phyloP scores from a whole-genome alignment of 2,888 invertebrate genomes.

The Hirtodrosophila histrioides region DNA sequence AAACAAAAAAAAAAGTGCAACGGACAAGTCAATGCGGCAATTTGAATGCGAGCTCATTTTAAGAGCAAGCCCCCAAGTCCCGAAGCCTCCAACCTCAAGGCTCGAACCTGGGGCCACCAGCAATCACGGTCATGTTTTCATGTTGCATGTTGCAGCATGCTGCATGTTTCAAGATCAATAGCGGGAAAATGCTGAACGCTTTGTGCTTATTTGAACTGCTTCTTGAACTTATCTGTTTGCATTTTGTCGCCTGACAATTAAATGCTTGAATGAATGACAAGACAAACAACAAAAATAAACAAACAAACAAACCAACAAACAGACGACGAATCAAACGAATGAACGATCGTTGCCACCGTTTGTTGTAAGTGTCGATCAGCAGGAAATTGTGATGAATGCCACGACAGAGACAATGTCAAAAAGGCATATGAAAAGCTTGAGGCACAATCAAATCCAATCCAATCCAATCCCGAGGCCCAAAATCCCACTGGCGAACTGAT shows the following conservation, averaged over 20 bases:
- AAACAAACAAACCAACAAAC: conserved; percentile 25
- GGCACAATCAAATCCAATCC: conserved; percentile 8
- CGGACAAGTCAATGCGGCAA: conserved; percentile 75
- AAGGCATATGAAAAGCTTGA: conserved; percentile 53
- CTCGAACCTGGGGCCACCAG: conserved; percentile 36
- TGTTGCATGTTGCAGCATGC: conserved; percentile 57
- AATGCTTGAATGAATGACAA: conserved; percentile 75
- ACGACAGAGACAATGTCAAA: conserved; percentile 53
- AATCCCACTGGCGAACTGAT: conserved; percentile 36
- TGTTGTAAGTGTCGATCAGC: conserved; percentile 66
- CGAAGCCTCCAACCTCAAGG: conserved; percentile 5
- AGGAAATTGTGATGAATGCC: conserved; percentile 64
- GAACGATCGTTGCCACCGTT: conserved; percentile 32
- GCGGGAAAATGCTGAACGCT: conserved; percentile 56
- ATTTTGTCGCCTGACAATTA: conserved; percentile 78
- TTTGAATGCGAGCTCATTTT: conserved; percentile 78
- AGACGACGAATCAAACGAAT: background rate
- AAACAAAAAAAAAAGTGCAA: conserved; percentile 41
- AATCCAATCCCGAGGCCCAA: background rate
- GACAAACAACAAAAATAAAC: conserved; percentile 53
- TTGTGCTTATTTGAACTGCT: conserved; percentile 57
- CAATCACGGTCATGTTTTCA: conserved; percentile 64
- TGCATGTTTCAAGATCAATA: conserved; percentile 61
- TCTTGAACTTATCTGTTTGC: conserved; percentile 74
- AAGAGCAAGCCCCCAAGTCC: conserved; percentile 30